These are phyloP conservation scores for Falcunculus frontatus DNA, from an alignment of 2,113 vertebrate species.

Conservation along the genomic window DNA sequence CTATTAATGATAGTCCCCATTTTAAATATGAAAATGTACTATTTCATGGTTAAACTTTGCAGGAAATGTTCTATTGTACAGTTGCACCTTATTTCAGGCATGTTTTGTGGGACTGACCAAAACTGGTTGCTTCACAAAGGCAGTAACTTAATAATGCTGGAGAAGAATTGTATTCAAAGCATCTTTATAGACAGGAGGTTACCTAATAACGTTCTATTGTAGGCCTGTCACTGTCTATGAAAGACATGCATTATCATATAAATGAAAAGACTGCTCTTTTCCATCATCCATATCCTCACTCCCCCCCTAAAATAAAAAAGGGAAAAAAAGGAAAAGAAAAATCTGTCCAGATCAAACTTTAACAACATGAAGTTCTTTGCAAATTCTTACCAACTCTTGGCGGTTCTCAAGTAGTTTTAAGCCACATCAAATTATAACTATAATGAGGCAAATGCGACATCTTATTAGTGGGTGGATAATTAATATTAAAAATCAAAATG, in stretches of 20 bases:
- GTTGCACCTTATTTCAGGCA: neutral
- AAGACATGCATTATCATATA: conserved; percentile 54
- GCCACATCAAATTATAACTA: neutral
- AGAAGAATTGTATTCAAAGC: conserved; percentile 45
- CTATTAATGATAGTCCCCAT: neutral
- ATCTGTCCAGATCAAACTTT: neutral
- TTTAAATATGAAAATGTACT: conserved; percentile 25
- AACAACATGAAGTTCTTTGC: neutral
- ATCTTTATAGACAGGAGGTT: conserved; percentile 28
- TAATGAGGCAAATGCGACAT: neutral
- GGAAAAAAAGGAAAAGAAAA: neutral
- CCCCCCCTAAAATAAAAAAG: neutral
- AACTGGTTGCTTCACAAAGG: conserved; percentile 33
- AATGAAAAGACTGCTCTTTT: conserved; percentile 42
- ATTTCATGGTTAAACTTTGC: neutral
- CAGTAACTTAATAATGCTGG: conserved; percentile 27
- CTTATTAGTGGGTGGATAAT: neutral
- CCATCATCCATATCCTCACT: neutral
- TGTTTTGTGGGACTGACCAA: conserved; percentile 46
- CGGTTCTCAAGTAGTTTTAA: neutral
- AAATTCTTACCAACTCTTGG: neutral
- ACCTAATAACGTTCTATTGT: conserved; percentile 48
- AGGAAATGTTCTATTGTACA: conserved; percentile 9
- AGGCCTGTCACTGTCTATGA: conserved; percentile 34
- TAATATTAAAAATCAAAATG: neutral